Evolutionary conservation across 2,113 vertebrate genomes (phyloP), one percentile per base, ranked within the genome.

Genomic region (Martes martes): DNA sequence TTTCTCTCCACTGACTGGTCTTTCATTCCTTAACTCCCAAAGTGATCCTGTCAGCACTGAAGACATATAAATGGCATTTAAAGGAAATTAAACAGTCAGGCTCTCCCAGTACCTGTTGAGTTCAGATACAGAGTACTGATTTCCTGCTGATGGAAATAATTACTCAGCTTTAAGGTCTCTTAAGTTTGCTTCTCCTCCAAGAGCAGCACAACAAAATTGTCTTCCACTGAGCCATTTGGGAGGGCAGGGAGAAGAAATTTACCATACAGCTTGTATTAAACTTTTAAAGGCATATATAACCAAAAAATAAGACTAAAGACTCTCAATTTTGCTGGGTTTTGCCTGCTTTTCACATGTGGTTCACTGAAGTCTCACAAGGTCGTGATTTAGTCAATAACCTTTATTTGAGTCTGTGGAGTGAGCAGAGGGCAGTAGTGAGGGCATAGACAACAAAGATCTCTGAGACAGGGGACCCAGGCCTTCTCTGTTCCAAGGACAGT

Each of bases 101-200:
- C 21, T 90, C 52, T 93, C 78, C 39, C 31, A 65, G 55, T 91
- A 93, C 93, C 90, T 92, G 89, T 71, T 95, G 86, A 65, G 42
- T 71, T 79, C 69, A 93, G 71, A 89, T 76, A 82, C 15, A 57
- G 67, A 89, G 79, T 80, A 47, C 83, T 36, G 74, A 81, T 74
- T 96, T 96, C 96, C 90, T 96, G 76, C 96, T 94, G 96, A 87
- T 95, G 76, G 45, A 95, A 95, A 93, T 96, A 96, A 97, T 92
- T 78, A 87, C 93, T 89, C 6, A 0, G 11, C 83, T 95, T 90
- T 67, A 95, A 93, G 74, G 79, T 63, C 76, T 59, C 69, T 87
- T 74, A 26, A 7, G 73, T 61, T 67, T 91, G 95, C 57, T n/a
- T 47, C 57, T 97, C 67, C 74, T 96, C 69, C 45, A 84, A 97